A percentile compares a stretch with the other conserved stretches of the same genome.
phyloP scores from a whole-genome alignment of 2,113 vertebrate genomes.

The Triplophysa tibetana region DNA sequence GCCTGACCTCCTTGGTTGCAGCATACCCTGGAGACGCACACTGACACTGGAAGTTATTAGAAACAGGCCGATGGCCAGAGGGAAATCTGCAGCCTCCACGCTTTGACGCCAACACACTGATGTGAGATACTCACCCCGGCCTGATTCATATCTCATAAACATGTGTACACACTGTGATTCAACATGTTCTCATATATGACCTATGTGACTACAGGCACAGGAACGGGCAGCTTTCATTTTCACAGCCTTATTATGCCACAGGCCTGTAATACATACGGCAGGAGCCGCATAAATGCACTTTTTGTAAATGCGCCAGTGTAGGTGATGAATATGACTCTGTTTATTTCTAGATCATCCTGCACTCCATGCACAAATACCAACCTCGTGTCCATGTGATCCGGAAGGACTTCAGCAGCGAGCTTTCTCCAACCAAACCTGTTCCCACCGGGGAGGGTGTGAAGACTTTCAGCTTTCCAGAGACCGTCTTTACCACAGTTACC shows the following conservation, averaged over 20 bases:
- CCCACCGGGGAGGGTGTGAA: constrained; percentile 94
- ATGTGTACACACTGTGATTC: constrained; percentile 20
- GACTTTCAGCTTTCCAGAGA: constrained; percentile 97
- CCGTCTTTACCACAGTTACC: constrained; percentile 97
- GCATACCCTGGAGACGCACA: constrained; percentile 60
- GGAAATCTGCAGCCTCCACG: constrained; percentile 55
- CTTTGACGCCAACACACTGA: constrained; percentile 61
- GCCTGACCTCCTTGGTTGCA: constrained; percentile 62
- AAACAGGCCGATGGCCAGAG: constrained; percentile 64
- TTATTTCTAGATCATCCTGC: constrained; percentile 88
- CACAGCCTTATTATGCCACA: constrained; percentile 1
- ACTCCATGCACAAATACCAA: constrained; percentile 99
- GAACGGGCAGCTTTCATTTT: constrained; percentile 12
- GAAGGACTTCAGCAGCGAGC: constrained; percentile 96
- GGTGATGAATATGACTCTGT: not conserved
- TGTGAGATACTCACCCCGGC: constrained; percentile 60
- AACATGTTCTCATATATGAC: constrained; percentile 14
- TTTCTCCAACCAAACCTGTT: constrained; percentile 91
- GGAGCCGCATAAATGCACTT: not conserved
- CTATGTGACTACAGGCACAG: constrained; percentile 2
- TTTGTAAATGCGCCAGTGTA: not conserved
- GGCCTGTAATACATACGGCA: constrained; percentile 5
- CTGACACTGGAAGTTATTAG: constrained; percentile 71
- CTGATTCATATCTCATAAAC: constrained; percentile 27
- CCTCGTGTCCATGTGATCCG: constrained; percentile 96